Percentiles rank a stretch among this genome's conserved stretches.
These are phyloP conservation scores for Tenebrio molitor DNA, from an alignment of 1,140 invertebrate species.

Conservation along the genomic window DNA sequence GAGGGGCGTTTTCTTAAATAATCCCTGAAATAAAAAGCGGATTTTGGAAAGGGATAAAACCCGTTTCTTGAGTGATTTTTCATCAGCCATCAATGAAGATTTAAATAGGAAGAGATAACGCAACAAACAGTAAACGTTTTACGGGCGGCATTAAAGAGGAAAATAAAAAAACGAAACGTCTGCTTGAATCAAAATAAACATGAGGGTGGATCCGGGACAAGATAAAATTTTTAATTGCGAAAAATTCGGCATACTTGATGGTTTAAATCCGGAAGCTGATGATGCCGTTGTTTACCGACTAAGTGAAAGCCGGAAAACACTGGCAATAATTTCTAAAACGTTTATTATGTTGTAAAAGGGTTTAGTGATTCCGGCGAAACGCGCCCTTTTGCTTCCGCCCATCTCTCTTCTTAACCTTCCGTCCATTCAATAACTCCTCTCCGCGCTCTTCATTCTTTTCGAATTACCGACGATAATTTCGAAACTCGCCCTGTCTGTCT, in stretches of 20 bases:
- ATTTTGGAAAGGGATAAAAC: neutral
- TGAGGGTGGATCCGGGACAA: neutral
- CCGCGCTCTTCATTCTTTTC: neutral
- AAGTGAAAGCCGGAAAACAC: slow-evolving; percentile 31
- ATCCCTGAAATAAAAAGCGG: neutral
- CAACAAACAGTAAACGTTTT: slow-evolving; percentile 31
- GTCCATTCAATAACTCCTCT: neutral
- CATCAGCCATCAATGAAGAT: slow-evolving; percentile 19
- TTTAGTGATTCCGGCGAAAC: slow-evolving; percentile 23
- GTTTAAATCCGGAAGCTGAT: slow-evolving; percentile 10
- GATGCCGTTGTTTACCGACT: slow-evolving; percentile 8
- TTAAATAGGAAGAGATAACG: slow-evolving; percentile 30
- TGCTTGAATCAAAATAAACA: slow-evolving; percentile 22
- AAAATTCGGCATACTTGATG: slow-evolving; percentile 21
- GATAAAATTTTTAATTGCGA: slow-evolving; percentile 32
- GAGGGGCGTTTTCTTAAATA: too few relatives aligned
- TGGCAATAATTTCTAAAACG: slow-evolving; percentile 35
- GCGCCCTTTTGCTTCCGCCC: slow-evolving; percentile 9
- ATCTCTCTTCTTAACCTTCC: slow-evolving; percentile 18
- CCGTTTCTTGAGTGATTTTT: slow-evolving; percentile 17
- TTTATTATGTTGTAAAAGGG: slow-evolving; percentile 39
- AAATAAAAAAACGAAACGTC: slow-evolving; percentile 18
- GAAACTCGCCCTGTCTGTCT: neutral
- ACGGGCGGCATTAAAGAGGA: neutral
- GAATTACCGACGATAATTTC: slow-evolving; percentile 3